phyloP scores from a whole-genome alignment of 2,797 vertebrate genomes.

The Pipistrellus pipistrellus region DNA sequence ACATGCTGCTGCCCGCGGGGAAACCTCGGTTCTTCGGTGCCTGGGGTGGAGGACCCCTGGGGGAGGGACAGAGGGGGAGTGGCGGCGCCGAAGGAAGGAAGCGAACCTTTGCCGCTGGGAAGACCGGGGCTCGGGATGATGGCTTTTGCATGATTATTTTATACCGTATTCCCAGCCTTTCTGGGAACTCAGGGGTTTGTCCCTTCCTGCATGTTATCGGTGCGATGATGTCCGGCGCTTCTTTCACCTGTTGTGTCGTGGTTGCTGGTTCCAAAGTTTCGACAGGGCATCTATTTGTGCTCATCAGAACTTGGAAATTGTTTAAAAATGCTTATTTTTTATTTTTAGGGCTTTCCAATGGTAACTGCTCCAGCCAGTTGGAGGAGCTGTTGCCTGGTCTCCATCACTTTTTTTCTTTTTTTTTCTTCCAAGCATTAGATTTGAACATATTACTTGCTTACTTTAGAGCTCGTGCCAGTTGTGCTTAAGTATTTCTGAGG shows the following conservation, averaged over 20 bases:
- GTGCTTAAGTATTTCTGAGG: slow-evolving; percentile 21
- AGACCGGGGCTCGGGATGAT: neutral
- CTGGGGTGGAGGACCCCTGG: slow-evolving; percentile 34
- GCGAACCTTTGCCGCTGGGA: neutral
- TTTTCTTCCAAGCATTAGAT: neutral
- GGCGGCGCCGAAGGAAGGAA: slow-evolving; percentile 33
- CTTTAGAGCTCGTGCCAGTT: slow-evolving; percentile 48
- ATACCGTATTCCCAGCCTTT: neutral
- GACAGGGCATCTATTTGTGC: slow-evolving; percentile 19
- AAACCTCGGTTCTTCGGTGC: neutral
- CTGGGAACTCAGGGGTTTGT: neutral
- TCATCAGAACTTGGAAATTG: slow-evolving; percentile 64
- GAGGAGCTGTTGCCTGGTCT: slow-evolving; percentile 73
- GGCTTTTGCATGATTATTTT: neutral
- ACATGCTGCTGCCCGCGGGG: slow-evolving; percentile 48
- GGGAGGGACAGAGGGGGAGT: slow-evolving; percentile 19
- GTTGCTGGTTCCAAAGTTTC: slow-evolving; percentile 65
- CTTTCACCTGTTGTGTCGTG: slow-evolving; percentile 74
- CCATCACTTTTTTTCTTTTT: slow-evolving; percentile 3
- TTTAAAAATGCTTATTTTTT: slow-evolving; percentile 9
- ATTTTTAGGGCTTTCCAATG: slow-evolving; percentile 36
- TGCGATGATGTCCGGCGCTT: neutral
- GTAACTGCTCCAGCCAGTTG: slow-evolving; percentile 57
- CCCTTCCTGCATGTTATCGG: neutral
- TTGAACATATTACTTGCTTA: slow-evolving; percentile 66